Evolutionary conservation across 2,797 vertebrate species (phyloP), one percentile per base, ranked within the genome.

Genomic region (Vipera latastei): DNA sequence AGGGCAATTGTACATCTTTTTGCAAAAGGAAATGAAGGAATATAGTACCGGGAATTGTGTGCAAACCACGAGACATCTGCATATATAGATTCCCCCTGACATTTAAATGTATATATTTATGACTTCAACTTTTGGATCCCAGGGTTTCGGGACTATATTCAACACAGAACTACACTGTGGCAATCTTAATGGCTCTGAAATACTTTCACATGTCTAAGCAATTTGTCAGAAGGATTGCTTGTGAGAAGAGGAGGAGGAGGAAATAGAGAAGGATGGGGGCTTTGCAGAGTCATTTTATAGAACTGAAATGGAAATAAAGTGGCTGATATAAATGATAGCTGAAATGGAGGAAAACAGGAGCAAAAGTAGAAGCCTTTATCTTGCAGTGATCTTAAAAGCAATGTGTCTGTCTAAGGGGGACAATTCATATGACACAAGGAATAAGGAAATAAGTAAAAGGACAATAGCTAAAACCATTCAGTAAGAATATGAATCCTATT

Each of bases 131-230:
- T 86, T 86, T 90, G 89, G 89, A 55, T 92, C 83, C 22, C 16
- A 51, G 16, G 73, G n/a, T 86, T 44, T 56, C 6, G 12, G 48
- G 61, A 28, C 20, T 32, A n/a, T 53, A 90, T 93, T 88, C 56
- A 53, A 32, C 89, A 89, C 88, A 55, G 93, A 93, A 83, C 92
- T 94, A 94, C 93, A 87, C 94, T 85, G 56, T 88, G 90, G 93
- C 93, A 92, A 94, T 93, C 0, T 91, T 83, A 69, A 95, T 95
- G 88, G 91, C 73, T 96, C 89, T 95, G 96, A 95, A 94, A 94
- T 93, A 94, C 65, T 92, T 96, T 90, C 95, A 90, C 91, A 94
- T 94, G 95, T 91, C 93, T 61, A 94, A 95, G 93, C 93, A 83
- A 60, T 95, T 89, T 95, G 93, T 91, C 95, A 95, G 88, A 95